phyloP scores from a whole-genome alignment of 2,113 vertebrate genomes.

The Hylia prasina region DNA sequence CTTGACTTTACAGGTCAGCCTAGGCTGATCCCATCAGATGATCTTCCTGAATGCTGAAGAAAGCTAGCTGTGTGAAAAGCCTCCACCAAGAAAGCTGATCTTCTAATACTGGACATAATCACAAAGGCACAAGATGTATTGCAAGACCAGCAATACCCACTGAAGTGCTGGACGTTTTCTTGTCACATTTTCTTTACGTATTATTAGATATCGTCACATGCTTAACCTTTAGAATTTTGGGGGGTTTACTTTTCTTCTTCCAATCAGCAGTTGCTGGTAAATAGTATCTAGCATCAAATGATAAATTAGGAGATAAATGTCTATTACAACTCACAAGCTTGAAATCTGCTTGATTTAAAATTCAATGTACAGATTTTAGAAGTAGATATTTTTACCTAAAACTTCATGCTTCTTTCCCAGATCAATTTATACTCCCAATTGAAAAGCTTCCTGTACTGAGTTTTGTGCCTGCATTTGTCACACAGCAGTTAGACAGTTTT shows the following conservation, averaged over 20 bases:
- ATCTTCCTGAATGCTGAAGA: not conserved
- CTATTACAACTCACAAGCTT: not conserved
- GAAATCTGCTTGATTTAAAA: not conserved
- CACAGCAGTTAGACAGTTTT: not conserved
- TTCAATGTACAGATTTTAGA: not conserved
- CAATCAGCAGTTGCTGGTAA: not conserved
- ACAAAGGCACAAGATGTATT: not conserved
- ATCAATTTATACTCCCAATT: not conserved
- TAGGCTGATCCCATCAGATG: conserved; percentile 3
- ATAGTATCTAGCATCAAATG: not conserved
- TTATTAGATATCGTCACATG: not conserved
- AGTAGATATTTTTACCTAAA: not conserved
- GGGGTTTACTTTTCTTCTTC: not conserved
- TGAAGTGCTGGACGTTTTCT: not conserved
- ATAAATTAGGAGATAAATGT: not conserved
- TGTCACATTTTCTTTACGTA: not conserved
- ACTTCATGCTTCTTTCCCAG: not conserved
- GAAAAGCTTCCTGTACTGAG: not conserved
- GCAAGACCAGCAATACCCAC: not conserved
- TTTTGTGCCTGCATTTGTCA: not conserved
- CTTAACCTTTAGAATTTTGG: not conserved
- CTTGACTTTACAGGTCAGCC: conserved; percentile 15
- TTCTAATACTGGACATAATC: not conserved
- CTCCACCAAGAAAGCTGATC: not conserved
- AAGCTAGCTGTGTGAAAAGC: not conserved